A percentile compares a stretch with the other conserved stretches of the same genome.
Evolutionary conservation across 2,888 invertebrate genomes (phyloP).

Genomic region (Serrognathus titanus): DNA sequence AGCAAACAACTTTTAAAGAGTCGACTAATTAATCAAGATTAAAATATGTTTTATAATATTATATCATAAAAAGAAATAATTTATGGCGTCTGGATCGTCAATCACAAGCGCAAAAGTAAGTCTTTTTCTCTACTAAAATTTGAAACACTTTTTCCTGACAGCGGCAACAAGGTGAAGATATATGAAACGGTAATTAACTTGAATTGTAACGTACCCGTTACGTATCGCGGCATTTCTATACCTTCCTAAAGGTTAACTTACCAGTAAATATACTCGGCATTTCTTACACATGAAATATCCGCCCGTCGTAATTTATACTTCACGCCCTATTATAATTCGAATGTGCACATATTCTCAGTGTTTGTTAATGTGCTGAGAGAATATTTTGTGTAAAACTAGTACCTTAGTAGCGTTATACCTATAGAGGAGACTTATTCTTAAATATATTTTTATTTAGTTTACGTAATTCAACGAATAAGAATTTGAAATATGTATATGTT

Average conservation of each 20-base stretch:
- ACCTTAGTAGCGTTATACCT: no score
- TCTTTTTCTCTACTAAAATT: constrained; percentile 19
- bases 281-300: constrained; percentile 1
- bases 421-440: no score
- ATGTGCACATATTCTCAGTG: no score
- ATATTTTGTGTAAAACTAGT: no score
- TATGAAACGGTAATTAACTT: constrained; percentile 34
- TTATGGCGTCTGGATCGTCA: constrained; percentile 10
- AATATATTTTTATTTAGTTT: no score
- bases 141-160: constrained; percentile 26
- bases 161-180: constrained; percentile 30
- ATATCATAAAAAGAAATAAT: constrained; percentile 4
- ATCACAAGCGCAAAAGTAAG: constrained; percentile 8
- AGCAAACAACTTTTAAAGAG: constrained; percentile 15
- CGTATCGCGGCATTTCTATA: constrained; percentile 25
- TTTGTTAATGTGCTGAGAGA: no score
- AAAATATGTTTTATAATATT: constrained; percentile 15
- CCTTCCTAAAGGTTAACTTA: neutral
- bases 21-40: constrained; percentile 17
- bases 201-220: constrained; percentile 31
- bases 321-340: no score
- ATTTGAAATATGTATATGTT: no score
- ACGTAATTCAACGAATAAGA: no score
- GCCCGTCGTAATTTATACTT: neutral
- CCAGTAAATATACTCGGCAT: neutral